These are phyloP conservation scores for Gerris buenoi DNA, from an alignment of 1,140 invertebrate genomes.

Conservation along the genomic window DNA sequence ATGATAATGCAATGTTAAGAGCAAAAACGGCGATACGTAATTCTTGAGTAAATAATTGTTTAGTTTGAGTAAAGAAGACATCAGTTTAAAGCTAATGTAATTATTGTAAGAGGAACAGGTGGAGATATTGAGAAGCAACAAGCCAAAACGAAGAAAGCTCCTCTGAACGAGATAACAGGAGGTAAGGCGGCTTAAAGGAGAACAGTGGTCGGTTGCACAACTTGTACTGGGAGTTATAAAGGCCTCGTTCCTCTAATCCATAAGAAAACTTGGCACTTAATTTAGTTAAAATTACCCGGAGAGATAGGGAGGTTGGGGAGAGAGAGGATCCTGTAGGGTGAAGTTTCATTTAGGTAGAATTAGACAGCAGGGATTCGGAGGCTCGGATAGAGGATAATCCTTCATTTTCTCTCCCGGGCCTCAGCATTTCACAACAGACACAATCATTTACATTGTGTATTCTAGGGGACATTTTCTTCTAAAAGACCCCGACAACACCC, in stretches of 20 bases:
- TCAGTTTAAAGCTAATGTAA: too few relatives aligned
- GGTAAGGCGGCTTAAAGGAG: not conserved
- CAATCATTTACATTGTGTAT: not conserved
- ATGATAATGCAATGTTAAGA: too few relatives aligned
- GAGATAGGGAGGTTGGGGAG: not conserved
- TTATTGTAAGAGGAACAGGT: too few relatives aligned
- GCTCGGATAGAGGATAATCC: not conserved
- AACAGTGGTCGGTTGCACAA: not conserved
- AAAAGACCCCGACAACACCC: not conserved
- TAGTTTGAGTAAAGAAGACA: too few relatives aligned
- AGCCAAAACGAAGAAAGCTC: not conserved
- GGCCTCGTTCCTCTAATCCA: not conserved
- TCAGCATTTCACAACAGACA: not conserved
- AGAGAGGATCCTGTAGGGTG: too few relatives aligned
- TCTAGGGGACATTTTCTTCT: not conserved
- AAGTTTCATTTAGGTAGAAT: not conserved
- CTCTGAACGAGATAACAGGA: not conserved
- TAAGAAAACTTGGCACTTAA: not conserved
- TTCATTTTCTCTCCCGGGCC: not conserved
- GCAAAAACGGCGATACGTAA: too few relatives aligned
- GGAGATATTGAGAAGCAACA: not conserved
- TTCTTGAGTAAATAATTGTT: too few relatives aligned
- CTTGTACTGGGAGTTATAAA: not conserved
- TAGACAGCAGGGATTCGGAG: not conserved
- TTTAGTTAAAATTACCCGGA: not conserved